Percentiles rank a stretch among this genome's conserved stretches.
phyloP scores from a whole-genome alignment of 92 coral and sea anemone genomes.

The Parazoanthus atlanticus region DNA sequence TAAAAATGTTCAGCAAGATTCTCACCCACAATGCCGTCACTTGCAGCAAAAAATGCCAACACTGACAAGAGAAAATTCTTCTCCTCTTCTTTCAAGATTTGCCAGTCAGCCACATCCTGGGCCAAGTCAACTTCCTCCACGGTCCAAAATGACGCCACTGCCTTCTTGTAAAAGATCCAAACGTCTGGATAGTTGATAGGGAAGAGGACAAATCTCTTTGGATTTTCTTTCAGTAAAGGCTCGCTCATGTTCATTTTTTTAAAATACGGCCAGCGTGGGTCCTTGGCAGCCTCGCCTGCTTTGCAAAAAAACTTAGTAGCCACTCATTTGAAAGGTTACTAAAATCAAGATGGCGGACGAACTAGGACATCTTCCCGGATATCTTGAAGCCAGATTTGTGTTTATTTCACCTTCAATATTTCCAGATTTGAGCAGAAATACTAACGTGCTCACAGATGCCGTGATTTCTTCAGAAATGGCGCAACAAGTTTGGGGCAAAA shows the following conservation, averaged over 20 bases:
- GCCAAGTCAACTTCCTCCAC: slow-evolving; percentile 80
- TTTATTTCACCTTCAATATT: slow-evolving; percentile 18
- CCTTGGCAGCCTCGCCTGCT: not conserved
- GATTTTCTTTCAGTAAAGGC: slow-evolving; percentile 70
- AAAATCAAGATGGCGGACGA: slow-evolving; percentile 57
- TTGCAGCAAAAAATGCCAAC: slow-evolving; percentile 80
- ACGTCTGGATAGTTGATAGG: slow-evolving; percentile 76
- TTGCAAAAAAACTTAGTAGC: slow-evolving; percentile 11
- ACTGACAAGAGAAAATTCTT: slow-evolving; percentile 68
- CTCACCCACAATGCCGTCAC: slow-evolving; percentile 84
- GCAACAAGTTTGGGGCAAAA: slow-evolving; percentile 3
- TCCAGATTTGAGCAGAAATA: not conserved
- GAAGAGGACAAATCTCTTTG: slow-evolving; percentile 71
- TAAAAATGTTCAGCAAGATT: slow-evolving; percentile 77
- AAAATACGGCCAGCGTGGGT: not conserved
- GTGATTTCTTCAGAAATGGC: slow-evolving; percentile 11
- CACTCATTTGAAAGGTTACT: not conserved
- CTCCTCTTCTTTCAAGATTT: slow-evolving; percentile 50
- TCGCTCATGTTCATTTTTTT: slow-evolving; percentile 44
- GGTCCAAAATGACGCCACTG: slow-evolving; percentile 82
- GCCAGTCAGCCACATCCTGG: slow-evolving; percentile 67
- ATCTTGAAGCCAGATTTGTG: slow-evolving; percentile 7
- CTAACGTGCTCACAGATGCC: slow-evolving; percentile 30
- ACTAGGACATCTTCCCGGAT: slow-evolving; percentile 16
- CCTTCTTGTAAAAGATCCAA: slow-evolving; percentile 79